Conservation (phyloP, 2,113 vertebrate species). For the Lophura nycthemera region DNA sequence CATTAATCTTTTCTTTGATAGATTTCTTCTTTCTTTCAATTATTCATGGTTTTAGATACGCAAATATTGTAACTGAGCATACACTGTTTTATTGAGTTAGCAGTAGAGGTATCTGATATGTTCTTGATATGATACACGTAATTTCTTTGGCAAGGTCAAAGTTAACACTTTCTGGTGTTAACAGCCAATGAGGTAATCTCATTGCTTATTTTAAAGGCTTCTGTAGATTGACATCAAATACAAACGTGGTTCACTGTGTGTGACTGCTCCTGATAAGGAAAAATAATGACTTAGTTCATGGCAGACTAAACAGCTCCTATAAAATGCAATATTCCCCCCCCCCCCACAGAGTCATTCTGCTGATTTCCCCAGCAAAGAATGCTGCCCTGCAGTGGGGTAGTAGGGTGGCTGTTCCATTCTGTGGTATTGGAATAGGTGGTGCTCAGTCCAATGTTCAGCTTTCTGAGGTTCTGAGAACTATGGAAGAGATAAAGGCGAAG, state of each 20-base stretch:
- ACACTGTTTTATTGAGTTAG: background rate
- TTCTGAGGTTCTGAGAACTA: background rate
- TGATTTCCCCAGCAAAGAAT: background rate
- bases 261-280: background rate
- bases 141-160: background rate
- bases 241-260: background rate
- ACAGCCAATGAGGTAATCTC: background rate
- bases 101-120: background rate
- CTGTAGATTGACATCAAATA: background rate
- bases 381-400: background rate
- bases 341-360: background rate
- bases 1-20: background rate
- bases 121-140: background rate
- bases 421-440: background rate
- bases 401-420: background rate
- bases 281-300: fast-evolving
- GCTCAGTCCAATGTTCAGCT: background rate
- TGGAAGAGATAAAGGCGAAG: background rate
- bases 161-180: background rate
- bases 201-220: background rate
- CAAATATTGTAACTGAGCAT: background rate
- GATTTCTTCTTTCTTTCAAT: constrained; percentile 12
- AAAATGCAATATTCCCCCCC: background rate
- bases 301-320: background rate
- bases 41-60: background rate